Percentiles rank a stretch among this genome's conserved stretches.
phyloP scores from a whole-genome alignment of 2,888 invertebrate genomes.

The Apotomis capreana region DNA sequence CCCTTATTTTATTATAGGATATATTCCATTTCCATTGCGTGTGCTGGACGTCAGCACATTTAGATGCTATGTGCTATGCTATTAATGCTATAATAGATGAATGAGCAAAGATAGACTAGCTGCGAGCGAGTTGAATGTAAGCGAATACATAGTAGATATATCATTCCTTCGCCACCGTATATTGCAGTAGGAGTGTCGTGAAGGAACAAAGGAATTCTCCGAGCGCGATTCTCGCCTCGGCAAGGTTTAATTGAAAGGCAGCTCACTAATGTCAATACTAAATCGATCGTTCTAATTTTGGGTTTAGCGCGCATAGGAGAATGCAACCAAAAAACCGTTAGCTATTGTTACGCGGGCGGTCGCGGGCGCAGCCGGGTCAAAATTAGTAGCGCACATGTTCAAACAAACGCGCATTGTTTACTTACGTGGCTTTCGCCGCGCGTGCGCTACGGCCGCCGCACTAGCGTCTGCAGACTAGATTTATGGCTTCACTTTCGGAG shows the following conservation, averaged over 20 bases:
- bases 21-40: no score
- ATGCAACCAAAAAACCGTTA: slow-evolving; percentile 76
- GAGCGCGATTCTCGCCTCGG: neutral
- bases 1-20: no score
- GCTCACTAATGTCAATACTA: slow-evolving; percentile 25
- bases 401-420: slow-evolving; percentile 80
- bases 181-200: neutral
- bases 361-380: slow-evolving; percentile 66
- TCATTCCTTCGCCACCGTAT: neutral
- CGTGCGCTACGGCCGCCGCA: slow-evolving; percentile 47
- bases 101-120: no score
- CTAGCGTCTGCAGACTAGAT: slow-evolving; percentile 50
- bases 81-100: no score
- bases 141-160: neutral
- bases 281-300: slow-evolving; percentile 59
- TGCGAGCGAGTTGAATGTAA: neutral
- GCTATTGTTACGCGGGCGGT: slow-evolving; percentile 76
- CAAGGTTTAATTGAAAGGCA: slow-evolving; percentile 22
- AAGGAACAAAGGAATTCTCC: slow-evolving; percentile 17
- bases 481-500: slow-evolving; percentile 32
- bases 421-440: slow-evolving; percentile 63
- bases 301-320: slow-evolving; percentile 55
- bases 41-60: no score
- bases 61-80: no score
- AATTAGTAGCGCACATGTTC: slow-evolving; percentile 82